Base-by-base conservation (phyloP, 2,888 invertebrate genomes). In the Colostygia pectinataria region DNA sequence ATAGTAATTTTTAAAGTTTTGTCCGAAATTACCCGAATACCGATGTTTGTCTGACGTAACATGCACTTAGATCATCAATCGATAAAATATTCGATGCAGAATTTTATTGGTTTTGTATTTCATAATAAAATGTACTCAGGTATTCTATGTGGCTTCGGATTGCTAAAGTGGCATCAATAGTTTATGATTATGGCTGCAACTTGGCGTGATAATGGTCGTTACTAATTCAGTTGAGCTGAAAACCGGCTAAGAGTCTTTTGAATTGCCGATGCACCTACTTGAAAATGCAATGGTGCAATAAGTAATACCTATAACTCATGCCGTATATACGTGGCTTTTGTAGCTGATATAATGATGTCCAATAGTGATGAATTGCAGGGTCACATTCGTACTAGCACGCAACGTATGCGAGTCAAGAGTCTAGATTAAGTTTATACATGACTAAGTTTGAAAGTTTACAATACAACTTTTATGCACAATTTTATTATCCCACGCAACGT, bases 111-210 rank as follows among this genome's bases (percentile, higher is more conserved):
- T 48, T 42, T 50, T 51, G 52, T 55, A 55, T 68, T 75, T 67
- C 74, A 66, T 67, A 74, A 79, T 49, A 51, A 58, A 33, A 53
- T 27, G 43, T 59, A 60, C 68, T 74, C 65, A 71, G 55, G 68
- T 75, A 83, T 80, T 79, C 77, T 69, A 58, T 54, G 62, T 50
- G 60, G 60, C 63, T 65, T 58, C 57, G 59, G 66, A 63, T 81
- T 80, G 73, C 77, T 63, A 71, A 70, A 73, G 47, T 44, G 61
- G 55, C 62, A 57, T 62, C 57, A 62, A 50, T 62, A 54, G 63
- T 79, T 75, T 74, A 73, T 73, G 71, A 68, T 67, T 68, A 63
- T 66, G 56, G 56, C 64, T 63, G 43, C 66, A 68, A 45, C 43
- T 60, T 59, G 55, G 57, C 58, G 58, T 44, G 54, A 45, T 62